These are phyloP conservation scores for Mirounga angustirostris DNA, from an alignment of 2,113 vertebrate genomes.

Conservation along the genomic window DNA sequence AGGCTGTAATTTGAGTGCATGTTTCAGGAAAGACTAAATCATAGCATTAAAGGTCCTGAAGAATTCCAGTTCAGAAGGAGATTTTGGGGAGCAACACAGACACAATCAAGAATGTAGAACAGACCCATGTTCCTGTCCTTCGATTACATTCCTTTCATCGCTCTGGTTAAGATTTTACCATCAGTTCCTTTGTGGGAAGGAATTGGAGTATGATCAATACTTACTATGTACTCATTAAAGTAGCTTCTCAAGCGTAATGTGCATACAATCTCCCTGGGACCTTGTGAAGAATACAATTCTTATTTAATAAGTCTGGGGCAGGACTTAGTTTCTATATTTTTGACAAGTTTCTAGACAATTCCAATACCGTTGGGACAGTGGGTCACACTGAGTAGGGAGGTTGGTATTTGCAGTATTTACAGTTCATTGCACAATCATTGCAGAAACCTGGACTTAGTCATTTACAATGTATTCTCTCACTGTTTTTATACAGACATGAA, in stretches of 20 bases:
- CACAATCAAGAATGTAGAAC: background rate
- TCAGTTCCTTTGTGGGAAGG: background rate
- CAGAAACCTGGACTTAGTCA: background rate
- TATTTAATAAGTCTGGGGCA: background rate
- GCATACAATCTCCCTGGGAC: background rate
- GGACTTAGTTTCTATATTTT: background rate
- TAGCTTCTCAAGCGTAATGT: background rate
- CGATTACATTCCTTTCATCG: background rate
- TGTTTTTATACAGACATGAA: background rate
- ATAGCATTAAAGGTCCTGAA: background rate
- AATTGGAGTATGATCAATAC: background rate
- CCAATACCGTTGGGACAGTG: background rate
- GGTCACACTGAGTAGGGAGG: background rate
- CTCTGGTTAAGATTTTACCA: background rate
- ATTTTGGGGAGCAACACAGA: background rate
- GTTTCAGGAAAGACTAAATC: background rate
- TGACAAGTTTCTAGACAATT: background rate
- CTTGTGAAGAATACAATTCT: slow-evolving; percentile 10
- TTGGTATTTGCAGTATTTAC: background rate
- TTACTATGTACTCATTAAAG: background rate
- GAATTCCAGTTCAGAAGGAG: background rate
- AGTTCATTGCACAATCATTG: background rate
- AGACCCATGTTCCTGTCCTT: background rate
- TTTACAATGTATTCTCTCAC: background rate
- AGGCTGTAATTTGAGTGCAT: background rate